Conservation (phyloP, 1,140 invertebrate species). For the Brachionus paranguensis region DNA sequence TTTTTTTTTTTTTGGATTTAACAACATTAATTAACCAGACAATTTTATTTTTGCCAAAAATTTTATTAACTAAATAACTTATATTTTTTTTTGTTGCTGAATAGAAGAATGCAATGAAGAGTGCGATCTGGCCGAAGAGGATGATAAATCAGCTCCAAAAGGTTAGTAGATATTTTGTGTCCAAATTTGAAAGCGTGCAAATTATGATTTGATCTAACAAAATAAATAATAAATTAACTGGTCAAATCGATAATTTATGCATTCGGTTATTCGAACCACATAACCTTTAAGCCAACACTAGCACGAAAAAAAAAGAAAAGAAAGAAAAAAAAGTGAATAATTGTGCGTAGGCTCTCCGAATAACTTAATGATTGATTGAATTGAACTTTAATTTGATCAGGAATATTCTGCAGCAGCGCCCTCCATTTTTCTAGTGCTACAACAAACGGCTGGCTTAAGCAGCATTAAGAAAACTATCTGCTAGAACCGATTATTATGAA, state of each 20-base stretch:
- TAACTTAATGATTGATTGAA: background rate
- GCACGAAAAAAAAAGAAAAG: background rate
- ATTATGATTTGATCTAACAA: background rate
- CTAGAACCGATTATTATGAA: background rate
- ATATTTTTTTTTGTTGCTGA: background rate
- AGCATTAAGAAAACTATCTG: background rate
- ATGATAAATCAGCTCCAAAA: background rate
- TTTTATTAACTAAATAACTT: background rate
- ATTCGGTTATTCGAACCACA: background rate
- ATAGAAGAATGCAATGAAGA: background rate
- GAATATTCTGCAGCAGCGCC: background rate
- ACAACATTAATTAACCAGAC: background rate
- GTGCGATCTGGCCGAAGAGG: background rate
- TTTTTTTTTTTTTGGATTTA: background rate
- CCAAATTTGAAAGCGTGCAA: background rate
- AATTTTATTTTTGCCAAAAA: background rate
- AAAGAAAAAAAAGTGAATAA: background rate
- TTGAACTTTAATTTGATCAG: conserved; percentile 12
- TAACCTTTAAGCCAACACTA: background rate
- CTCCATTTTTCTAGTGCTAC: background rate
- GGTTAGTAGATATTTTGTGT: background rate
- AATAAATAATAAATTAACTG: conserved; percentile 17
- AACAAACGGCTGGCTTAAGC: background rate
- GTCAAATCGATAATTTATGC: conserved; percentile 23
- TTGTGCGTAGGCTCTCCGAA: background rate